Evolutionary conservation across 2,797 vertebrate genomes (phyloP), one percentile per base, ranked within the genome.

Genomic region (Sebastes dallii): DNA sequence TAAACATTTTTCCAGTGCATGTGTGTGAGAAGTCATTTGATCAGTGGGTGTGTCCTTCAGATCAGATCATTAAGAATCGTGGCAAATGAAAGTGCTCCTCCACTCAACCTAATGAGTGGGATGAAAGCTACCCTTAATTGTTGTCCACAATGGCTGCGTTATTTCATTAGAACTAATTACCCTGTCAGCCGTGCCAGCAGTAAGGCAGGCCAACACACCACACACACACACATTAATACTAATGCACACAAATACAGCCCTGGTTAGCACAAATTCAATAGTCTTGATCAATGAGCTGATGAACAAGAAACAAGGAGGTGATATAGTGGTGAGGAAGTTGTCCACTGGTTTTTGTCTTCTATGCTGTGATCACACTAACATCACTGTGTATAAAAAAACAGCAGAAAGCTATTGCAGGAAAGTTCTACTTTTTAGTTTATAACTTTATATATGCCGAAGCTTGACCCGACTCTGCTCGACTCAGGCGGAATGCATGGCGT

Each of bases 81-180:
- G 78, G 65, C 67, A 78, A 92, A 91, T 89, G 55, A 93, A 89
- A 90, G 91, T 85, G 54, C 85, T 76, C 73, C 72, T 88, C 72
- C 73, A 82, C 77, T 86, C 80, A 83, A 76, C 77, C 88, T 94
- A 94, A 95, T 93, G 90, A 93, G 83, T 60, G 77, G 85, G 86
- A 92, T 92, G 90, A 93, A 91, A 92, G 87, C 85, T 83, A 85
- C 85, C 86, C 91, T 93, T 94, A 94, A 94, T 93, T 94, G 91
- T 91, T 91, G 92, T 92, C 91, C 91, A 92, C 89, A 93, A 89
- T 90, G 89, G 88, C 88, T 70, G 83, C 80, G 80, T 94, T 94
- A 93, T 93, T 95, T 94, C 92, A 95, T 93, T 91, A 93, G 90
- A 92, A 95, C 91, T 93, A 94, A 95, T 95, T 93, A 92, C 88